Evolutionary conservation across 2,888 invertebrate genomes (phyloP), one percentile per base, ranked within the genome.

Genomic region (Sisyra terminalis): DNA sequence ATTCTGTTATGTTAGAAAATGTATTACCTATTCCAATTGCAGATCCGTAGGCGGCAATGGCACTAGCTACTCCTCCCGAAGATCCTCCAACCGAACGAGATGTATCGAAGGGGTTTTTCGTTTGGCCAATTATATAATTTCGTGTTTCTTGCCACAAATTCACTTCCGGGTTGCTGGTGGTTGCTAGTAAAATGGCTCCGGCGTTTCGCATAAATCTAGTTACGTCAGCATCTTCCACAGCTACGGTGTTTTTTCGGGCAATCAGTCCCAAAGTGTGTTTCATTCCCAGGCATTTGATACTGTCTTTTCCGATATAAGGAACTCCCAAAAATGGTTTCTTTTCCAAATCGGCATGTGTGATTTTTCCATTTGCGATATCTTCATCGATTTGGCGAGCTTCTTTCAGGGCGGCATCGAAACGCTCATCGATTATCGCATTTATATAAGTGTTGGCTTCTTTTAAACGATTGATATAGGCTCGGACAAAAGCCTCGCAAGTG

Each of bases 121-220:
- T 89, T 55, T 82, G 73, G 0, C 97, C 96, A 57, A 82, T 85
- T 40, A 96, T 58, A 54, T 78, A 79, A 65, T 96, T 97, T 45
- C 83, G 73, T 0, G 87, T 78, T 63, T 96, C 96, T 57, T 73
- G 75, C 79, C 96, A 96, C 63, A 90, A 75, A 63, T 93, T 94
- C 29, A 93, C 67, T 63, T 94, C 93, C 0, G 94, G 92, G 29
- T 92, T 76, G 59, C 94, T 97, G n/a, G 92, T 89, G 37, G 84
- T 78, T 2, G 82, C 90, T 17, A 94, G 61, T 0, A 88, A 74
- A 45, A 96, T 85, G 4, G 76, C 93, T 2, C 96, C 96, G 16
- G 89, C 83, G 14, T 70, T 66, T 51, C 76, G 77, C 62, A 93
- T 58, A 31, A 75, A 57, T 0, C 68, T 62, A 18, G 94, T 79